Base-by-base conservation (phyloP, 64 coral and sea anemone species). In the Stichodactyla mertensii region DNA sequence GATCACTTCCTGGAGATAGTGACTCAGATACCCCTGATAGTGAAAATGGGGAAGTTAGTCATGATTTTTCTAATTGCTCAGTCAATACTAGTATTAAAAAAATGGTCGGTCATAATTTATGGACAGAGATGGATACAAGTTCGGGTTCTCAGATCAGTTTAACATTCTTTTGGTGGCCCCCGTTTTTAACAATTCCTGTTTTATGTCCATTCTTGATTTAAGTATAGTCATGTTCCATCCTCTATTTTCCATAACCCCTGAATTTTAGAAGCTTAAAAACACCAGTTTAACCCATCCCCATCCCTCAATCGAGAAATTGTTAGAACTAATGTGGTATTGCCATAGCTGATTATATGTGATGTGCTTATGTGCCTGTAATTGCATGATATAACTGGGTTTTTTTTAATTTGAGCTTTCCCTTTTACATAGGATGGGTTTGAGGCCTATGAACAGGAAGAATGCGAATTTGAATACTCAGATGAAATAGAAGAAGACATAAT, bases 401-500 rank as follows among this genome's bases (percentile, higher is more conserved):
- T 69, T 69, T 69, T 8, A 69, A 22, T 69, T 69, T 69, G 16
- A 69, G 64, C 22, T 71, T 71, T 64, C 23, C 67, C 23, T 71
- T 71, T 28, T 71, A 71, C 24, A 71, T 71, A 71, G 67, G 67
- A 71, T 24, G 67, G 10, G 67, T 71, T 8, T 27, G 22, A 71
- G 67, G 24, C 6, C 67, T 26, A 71, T 71, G 67, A 28, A 71
- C 23, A 71, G 67, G 67, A 71, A 7, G 7, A 71, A 7, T 71
- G 67, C 10, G 67, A 71, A 22, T 71, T 71, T 71, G 67, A 71
- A 22, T 71, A 71, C 24, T 24, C 67, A 71, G 67, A 71, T 71
- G 67, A 71, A 71, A 71, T 28, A 71, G 67, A 71, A 71, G 67
- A 71, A 71, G 67, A 71, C 67, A 28, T 71, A 28, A 71, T 71